A percentile compares a stretch with the other conserved stretches of the same genome.
These are phyloP conservation scores for Oscheius myriophilus DNA, from an alignment of 2,888 invertebrate genomes.

Conservation along the genomic window DNA sequence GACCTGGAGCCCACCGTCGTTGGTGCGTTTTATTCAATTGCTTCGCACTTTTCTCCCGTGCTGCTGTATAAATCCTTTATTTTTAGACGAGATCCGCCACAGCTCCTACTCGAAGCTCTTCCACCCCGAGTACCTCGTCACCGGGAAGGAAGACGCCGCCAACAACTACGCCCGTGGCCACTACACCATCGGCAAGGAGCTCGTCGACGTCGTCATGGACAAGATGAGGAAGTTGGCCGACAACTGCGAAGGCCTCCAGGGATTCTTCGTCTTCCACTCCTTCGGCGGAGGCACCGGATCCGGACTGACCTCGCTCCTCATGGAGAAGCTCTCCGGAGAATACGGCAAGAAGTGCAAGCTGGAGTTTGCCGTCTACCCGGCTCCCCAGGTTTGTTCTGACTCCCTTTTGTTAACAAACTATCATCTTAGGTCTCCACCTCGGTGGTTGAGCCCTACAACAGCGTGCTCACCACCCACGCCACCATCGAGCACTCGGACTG, in stretches of 20 bases:
- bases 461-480: conserved; percentile 92
- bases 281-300: conserved; percentile 89
- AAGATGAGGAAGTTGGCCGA: conserved; percentile 74
- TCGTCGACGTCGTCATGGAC: conserved; percentile 61
- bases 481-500: conserved; percentile 92
- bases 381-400: conserved; percentile 80
- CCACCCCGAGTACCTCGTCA: conserved; percentile 83
- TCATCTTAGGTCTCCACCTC: conserved; percentile 80
- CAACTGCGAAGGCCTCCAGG: conserved; percentile 79
- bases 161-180: conserved; percentile 97
- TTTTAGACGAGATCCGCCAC: conserved; percentile 81
- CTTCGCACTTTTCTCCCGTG: too few species aligned
- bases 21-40: conserved; percentile 40
- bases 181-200: conserved; percentile 84
- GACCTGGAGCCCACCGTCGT: conserved; percentile 66
- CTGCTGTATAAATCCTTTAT: neutral
- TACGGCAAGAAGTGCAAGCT: conserved; percentile 87
- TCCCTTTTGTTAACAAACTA: neutral
- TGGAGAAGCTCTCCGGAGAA: conserved; percentile 85
- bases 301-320: conserved; percentile 85
- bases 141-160: conserved; percentile 95
- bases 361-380: conserved; percentile 87
- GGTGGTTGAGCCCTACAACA: conserved; percentile 94
- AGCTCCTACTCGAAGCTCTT: conserved; percentile 79
- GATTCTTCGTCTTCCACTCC: conserved; percentile 88